Percentiles rank a stretch among this genome's conserved stretches.
Evolutionary conservation across 1,140 invertebrate genomes (phyloP).

Genomic region (Tachypleus tridentatus): DNA sequence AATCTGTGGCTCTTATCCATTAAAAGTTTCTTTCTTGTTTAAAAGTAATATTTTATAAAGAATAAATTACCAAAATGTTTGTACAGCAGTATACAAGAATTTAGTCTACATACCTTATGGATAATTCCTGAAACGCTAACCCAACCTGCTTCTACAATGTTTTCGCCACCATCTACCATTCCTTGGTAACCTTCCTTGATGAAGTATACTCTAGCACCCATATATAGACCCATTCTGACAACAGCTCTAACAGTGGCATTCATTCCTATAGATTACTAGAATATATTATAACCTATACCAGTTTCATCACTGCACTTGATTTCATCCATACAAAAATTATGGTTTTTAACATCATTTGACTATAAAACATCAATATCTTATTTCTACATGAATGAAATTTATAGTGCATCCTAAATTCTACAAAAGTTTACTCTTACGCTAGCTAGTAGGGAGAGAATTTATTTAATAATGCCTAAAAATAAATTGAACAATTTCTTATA

Average conservation of each 20-base stretch:
- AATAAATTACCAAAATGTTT: background rate
- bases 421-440: too few species aligned
- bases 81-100: background rate
- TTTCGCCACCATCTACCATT: slow-evolving; percentile 94
- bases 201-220: slow-evolving; percentile 92
- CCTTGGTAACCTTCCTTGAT: slow-evolving; percentile 98
- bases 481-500: too few species aligned
- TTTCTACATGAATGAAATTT: too few species aligned
- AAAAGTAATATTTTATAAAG: slow-evolving; percentile 2
- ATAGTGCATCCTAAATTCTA: too few species aligned
- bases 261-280: slow-evolving; percentile 61
- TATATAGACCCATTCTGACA: slow-evolving; percentile 92
- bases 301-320: background rate
- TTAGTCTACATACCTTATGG: slow-evolving; percentile 53
- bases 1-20: too few species aligned
- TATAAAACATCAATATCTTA: too few species aligned
- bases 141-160: slow-evolving; percentile 94
- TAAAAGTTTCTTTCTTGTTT: background rate
- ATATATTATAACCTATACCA: background rate
- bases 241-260: slow-evolving; percentile 96
- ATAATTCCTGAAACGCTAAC: slow-evolving; percentile 97
- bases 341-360: too few species aligned
- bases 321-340: background rate
- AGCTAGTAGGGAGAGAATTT: too few species aligned
- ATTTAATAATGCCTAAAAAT: too few species aligned